These are phyloP conservation scores for Hiodon alosoides DNA, from an alignment of 2,113 vertebrate species.

Conservation along the genomic window DNA sequence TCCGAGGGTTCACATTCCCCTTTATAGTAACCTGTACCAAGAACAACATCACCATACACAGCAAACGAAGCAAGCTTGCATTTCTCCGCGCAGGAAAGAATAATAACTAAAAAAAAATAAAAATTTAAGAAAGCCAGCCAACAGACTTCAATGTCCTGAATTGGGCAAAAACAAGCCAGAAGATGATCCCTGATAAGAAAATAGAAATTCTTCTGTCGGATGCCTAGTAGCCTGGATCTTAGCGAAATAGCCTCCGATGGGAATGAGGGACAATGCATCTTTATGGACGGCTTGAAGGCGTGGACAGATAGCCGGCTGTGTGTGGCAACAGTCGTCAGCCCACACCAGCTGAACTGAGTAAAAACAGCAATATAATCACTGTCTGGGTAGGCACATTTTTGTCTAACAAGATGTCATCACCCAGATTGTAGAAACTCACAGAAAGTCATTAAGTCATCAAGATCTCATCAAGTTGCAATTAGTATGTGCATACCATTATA, in stretches of 20 bases:
- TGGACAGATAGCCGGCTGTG: too few relatives aligned
- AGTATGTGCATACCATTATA: not conserved
- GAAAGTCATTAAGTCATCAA: not conserved
- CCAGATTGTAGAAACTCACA: not conserved
- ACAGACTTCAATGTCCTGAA: not conserved
- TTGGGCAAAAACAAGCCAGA: not conserved
- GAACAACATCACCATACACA: constrained; percentile 1
- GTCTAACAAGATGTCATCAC: not conserved
- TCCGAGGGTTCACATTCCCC: too few relatives aligned
- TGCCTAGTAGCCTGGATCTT: too few relatives aligned
- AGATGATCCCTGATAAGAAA: too few relatives aligned
- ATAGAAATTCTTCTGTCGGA: not conserved
- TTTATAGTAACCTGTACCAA: not conserved
- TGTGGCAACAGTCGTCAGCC: too few relatives aligned
- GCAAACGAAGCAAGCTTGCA: constrained; percentile 17
- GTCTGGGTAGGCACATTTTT: not conserved
- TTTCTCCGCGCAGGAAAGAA: constrained; percentile 25
- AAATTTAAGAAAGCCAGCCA: not conserved
- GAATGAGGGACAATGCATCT: not conserved
- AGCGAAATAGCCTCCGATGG: not conserved
- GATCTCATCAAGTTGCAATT: constrained; percentile 13
- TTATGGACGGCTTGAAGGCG: not conserved
- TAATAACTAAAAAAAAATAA: constrained; percentile 12
- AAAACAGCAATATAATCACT: not conserved
- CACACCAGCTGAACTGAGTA: not conserved